Evolutionary conservation across 2,888 invertebrate species (phyloP).

Genomic region (Alcis repandata): DNA sequence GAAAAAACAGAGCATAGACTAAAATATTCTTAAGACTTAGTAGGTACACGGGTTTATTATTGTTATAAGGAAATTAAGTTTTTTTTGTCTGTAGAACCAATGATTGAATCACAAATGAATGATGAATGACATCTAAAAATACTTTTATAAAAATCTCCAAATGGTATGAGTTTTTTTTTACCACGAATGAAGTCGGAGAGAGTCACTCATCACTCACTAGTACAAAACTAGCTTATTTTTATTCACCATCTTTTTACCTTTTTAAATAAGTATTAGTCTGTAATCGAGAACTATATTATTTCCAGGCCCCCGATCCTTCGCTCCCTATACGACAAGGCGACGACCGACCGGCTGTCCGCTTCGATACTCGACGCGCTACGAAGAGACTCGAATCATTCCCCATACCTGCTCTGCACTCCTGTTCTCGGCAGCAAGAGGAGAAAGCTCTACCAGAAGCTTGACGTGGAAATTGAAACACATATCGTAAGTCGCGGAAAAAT

Average conservation of each 20-base stretch:
- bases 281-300: neutral
- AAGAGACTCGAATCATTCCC: conserved; percentile 87
- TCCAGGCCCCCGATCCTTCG: conserved; percentile 90
- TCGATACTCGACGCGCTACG: conserved; percentile 89
- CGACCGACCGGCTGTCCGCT: conserved; percentile 88
- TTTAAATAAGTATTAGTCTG: neutral
- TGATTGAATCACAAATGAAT: no score
- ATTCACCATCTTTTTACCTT: neutral
- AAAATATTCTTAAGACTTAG: no score
- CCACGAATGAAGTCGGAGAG: no score
- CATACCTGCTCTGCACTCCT: conserved; percentile 93
- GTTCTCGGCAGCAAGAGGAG: conserved; percentile 91
- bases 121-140: no score
- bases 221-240: neutral
- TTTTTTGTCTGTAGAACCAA: no score
- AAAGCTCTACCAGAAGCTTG: conserved; percentile 89
- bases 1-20: no score
- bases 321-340: conserved; percentile 93
- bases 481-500: conserved; percentile 90
- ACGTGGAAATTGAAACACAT: conserved; percentile 95
- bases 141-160: neutral
- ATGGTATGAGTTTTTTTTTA: no score
- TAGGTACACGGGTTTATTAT: no score
- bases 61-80: no score
- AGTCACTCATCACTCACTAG: no score